These are phyloP conservation scores for Caretta caretta DNA, from an alignment of 2,113 vertebrate species.

Conservation along the genomic window DNA sequence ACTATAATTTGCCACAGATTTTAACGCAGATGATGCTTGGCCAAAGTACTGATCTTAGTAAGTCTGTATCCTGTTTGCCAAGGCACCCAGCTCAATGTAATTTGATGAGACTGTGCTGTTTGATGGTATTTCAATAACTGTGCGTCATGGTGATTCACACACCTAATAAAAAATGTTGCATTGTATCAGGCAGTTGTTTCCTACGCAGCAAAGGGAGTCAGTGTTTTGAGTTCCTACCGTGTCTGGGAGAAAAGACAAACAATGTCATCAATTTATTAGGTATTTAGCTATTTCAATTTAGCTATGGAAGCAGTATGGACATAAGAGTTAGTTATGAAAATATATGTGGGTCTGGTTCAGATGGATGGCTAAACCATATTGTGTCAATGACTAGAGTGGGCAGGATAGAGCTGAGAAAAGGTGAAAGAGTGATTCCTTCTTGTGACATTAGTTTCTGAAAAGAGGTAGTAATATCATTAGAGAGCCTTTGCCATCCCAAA, in stretches of 20 bases:
- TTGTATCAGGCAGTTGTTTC: slow-evolving; percentile 57
- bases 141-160: slow-evolving; percentile 43
- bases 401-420: background rate
- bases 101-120: slow-evolving; percentile 24
- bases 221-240: slow-evolving; percentile 17
- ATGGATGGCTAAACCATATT: background rate
- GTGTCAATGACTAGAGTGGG: background rate
- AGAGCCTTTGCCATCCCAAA: background rate
- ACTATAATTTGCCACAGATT: rapidly evolving
- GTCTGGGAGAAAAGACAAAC: slow-evolving; percentile 14
- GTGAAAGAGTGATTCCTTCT: background rate
- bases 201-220: slow-evolving; percentile 45
- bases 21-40: background rate
- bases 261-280: background rate
- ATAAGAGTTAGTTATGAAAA: slow-evolving; percentile 10
- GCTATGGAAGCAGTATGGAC: background rate
- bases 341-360: background rate
- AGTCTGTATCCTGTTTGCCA: slow-evolving; percentile 44
- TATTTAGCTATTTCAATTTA: background rate
- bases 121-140: slow-evolving; percentile 32
- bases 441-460: background rate
- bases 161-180: slow-evolving; percentile 59
- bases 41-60: slow-evolving; percentile 42
- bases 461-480: background rate
- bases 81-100: slow-evolving; percentile 55